Evolutionary conservation across 2,797 vertebrate genomes (phyloP), one percentile per base, ranked within the genome.

Genomic region (Gobionotothen gibberifrons): DNA sequence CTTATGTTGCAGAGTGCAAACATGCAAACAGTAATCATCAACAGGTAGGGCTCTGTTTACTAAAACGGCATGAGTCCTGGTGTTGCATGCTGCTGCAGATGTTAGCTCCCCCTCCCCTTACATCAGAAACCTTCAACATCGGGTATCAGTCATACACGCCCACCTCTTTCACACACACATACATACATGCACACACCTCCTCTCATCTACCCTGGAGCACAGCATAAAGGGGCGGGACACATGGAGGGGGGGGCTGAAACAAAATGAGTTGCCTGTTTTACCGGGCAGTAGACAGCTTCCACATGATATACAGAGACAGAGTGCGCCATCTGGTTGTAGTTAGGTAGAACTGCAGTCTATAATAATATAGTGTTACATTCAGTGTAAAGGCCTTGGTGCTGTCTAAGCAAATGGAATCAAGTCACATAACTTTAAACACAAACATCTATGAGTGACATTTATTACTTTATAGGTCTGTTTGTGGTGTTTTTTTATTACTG

Each of bases 241-340:
- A 22, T 2, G 29, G 64, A 57, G 22, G 72, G 40, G 44, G 78
- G 43, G 19, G 67, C 62, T 44, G 54, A 77, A 78, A 78, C 70
- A 75, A 68, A 85, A 84, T 84, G 69, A 77, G 73, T 15, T 58
- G 68, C 21, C 73, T 46, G 61, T 57, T 57, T 56, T 14, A 60
- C 11, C 9, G 43, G 17, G 15, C 55, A 78, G 52, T 26, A 67
- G 21, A 3, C 14, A 19, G 39, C 57, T 29, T 43, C 32, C 10
- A 0, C 1, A 8, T 16, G 17, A 13, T 2, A 3, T 21, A n/a
- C 17, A 54, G 7, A 40, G 80, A 15, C 65, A 48, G 59, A 76
- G 44, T 8, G 78, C 58, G 68, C 91, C 92, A 84, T 59, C 92
- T 92, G 75, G 74, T 79, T 21, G 79, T 76, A 54, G 43, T 1